Conservation (phyloP, 2,888 invertebrate species). For the Parascotia fuliginaria region DNA sequence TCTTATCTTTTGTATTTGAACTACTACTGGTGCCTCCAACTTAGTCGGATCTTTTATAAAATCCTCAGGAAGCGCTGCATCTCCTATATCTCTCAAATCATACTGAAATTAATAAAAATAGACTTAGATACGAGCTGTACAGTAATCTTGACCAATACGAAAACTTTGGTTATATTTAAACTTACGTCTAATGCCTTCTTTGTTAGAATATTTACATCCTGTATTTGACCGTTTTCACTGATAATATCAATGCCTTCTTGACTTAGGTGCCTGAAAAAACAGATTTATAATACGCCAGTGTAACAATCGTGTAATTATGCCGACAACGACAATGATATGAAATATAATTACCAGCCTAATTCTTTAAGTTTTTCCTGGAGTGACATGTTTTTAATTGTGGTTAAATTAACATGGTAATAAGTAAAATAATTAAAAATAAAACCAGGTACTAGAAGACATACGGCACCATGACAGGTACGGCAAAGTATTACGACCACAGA, state of each 20-base stretch:
- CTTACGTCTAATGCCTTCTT: constrained; percentile 90
- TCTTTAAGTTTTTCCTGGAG: constrained; percentile 87
- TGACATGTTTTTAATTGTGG: constrained; percentile 82
- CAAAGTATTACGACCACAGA: constrained; percentile 23
- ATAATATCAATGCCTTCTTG: constrained; percentile 89
- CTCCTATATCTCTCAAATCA: constrained; percentile 94
- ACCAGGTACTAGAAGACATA: constrained; percentile 62
- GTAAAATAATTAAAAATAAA: constrained; percentile 66
- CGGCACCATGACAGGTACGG: constrained; percentile 61
- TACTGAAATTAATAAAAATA: constrained; percentile 75
- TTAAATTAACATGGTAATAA: constrained; percentile 71
- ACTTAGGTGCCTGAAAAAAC: constrained; percentile 89
- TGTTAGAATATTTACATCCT: constrained; percentile 87
- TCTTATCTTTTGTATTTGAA: constrained; percentile 95
- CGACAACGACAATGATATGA: constrained; percentile 24
- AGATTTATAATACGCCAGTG: constrained; percentile 31
- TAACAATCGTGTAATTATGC: constrained; percentile 15
- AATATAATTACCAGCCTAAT: constrained; percentile 87
- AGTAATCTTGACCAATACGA: constrained; percentile 30
- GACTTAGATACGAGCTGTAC: constrained; percentile 28
- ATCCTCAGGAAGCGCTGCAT: constrained; percentile 89
- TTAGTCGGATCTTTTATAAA: constrained; percentile 85
- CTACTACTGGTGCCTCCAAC: constrained; percentile 87
- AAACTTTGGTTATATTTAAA: constrained; percentile 40
- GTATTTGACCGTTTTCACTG: constrained; percentile 87